phyloP scores from a whole-genome alignment of 2,797 vertebrate species.

The Yasuhikotakia modesta region DNA sequence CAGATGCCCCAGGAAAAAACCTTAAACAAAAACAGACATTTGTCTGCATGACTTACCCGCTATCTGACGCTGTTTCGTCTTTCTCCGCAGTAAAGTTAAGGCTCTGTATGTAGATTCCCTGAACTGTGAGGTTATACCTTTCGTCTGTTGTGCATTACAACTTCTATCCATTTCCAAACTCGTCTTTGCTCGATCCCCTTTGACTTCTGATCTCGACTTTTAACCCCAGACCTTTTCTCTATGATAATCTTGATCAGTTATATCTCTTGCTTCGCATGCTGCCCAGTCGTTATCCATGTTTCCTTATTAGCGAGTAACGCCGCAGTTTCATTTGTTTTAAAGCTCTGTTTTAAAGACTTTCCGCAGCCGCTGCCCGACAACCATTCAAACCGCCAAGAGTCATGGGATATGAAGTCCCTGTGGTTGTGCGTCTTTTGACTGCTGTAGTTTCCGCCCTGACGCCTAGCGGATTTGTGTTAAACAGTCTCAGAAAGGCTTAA shows the following conservation, averaged over 20 bases:
- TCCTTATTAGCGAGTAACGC: neutral
- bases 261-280: neutral
- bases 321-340: slow-evolving; percentile 11
- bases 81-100: slow-evolving; percentile 42
- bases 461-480: neutral
- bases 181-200: slow-evolving; percentile 14
- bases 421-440: slow-evolving; percentile 25
- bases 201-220: slow-evolving; percentile 36
- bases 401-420: slow-evolving; percentile 51
- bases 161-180: slow-evolving; percentile 50
- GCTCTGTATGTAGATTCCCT: slow-evolving; percentile 40
- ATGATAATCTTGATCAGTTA: no score
- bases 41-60: slow-evolving; percentile 27
- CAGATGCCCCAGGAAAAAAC: neutral
- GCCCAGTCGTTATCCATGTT: neutral
- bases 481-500: neutral
- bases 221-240: slow-evolving; percentile 8
- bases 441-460: slow-evolving; percentile 21
- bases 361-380: slow-evolving; percentile 37
- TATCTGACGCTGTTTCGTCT: slow-evolving; percentile 33
- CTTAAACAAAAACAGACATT: neutral
- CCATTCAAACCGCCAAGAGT: slow-evolving; percentile 32
- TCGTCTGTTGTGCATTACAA: slow-evolving; percentile 26
- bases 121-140: slow-evolving; percentile 36
- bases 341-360: slow-evolving; percentile 35